These are phyloP conservation scores for Hystrix cristata DNA, from an alignment of 2,113 vertebrate species.

Conservation along the genomic window DNA sequence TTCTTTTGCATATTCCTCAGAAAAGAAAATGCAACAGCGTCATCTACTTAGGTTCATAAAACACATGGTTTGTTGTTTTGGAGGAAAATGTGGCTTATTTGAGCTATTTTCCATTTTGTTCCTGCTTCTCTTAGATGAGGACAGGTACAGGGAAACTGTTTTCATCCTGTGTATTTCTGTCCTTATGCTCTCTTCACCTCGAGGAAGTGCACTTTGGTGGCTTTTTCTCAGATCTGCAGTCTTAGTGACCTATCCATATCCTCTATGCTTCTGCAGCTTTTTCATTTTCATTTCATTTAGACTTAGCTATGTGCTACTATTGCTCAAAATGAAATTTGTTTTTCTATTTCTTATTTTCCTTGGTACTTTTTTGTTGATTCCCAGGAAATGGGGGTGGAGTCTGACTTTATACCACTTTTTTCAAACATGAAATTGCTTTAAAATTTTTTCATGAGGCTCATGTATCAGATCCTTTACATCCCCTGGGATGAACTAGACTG, in stretches of 20 bases:
- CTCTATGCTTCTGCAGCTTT: background rate
- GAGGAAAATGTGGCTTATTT: background rate
- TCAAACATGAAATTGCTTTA: background rate
- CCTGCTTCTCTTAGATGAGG: background rate
- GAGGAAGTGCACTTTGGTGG: background rate
- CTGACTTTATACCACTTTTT: background rate
- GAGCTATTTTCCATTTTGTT: background rate
- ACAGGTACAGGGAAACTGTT: background rate
- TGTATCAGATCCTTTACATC: background rate
- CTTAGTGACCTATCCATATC: background rate
- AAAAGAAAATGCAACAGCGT: slow-evolving; percentile 24
- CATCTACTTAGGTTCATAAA: background rate
- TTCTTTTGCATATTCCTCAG: background rate
- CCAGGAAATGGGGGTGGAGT: background rate
- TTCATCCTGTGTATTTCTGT: background rate
- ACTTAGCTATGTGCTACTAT: background rate
- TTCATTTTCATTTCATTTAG: background rate
- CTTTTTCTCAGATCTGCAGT: background rate
- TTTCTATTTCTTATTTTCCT: background rate
- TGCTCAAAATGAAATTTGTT: background rate
- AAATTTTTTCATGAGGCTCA: background rate
- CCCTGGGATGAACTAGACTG: background rate
- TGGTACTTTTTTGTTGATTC: background rate
- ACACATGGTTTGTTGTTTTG: background rate
- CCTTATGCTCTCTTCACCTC: background rate